Conservation (phyloP, 1,140 invertebrate genomes). For the Lepidostoma basale region DNA sequence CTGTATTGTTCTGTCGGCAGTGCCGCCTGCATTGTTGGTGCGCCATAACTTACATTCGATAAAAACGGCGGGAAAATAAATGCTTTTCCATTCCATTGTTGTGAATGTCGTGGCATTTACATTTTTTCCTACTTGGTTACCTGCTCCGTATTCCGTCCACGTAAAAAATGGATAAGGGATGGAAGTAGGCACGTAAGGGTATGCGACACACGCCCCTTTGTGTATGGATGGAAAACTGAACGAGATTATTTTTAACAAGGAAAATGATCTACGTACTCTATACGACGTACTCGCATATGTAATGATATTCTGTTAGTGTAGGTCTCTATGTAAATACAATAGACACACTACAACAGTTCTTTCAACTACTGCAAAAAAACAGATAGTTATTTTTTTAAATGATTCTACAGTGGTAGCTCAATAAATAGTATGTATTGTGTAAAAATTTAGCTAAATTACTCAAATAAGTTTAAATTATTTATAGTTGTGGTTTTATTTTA, state of each 20-base stretch:
- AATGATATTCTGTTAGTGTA: too few relatives aligned
- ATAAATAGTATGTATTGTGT: too few relatives aligned
- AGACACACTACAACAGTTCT: too few relatives aligned
- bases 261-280: too few relatives aligned
- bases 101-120: conserved; percentile 42
- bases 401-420: too few relatives aligned
- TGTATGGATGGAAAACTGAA: not conserved
- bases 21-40: not conserved
- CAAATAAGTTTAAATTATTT: too few relatives aligned
- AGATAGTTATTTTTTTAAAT: too few relatives aligned
- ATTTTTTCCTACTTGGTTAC: conserved; percentile 36
- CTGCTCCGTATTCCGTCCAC: conserved; percentile 39
- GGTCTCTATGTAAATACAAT: too few relatives aligned
- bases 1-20: not conserved
- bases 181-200: not conserved
- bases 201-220: not conserved
- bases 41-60: conserved; percentile 36
- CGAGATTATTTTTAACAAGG: not conserved
- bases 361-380: too few relatives aligned
- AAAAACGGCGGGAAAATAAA: conserved; percentile 42
- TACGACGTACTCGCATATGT: too few relatives aligned
- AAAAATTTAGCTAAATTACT: too few relatives aligned
- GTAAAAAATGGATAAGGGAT: conserved; percentile 44
- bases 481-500: too few relatives aligned
- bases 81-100: conserved; percentile 45